Conservation (phyloP, 2,113 vertebrate genomes). For the Micronycteris hirsuta region DNA sequence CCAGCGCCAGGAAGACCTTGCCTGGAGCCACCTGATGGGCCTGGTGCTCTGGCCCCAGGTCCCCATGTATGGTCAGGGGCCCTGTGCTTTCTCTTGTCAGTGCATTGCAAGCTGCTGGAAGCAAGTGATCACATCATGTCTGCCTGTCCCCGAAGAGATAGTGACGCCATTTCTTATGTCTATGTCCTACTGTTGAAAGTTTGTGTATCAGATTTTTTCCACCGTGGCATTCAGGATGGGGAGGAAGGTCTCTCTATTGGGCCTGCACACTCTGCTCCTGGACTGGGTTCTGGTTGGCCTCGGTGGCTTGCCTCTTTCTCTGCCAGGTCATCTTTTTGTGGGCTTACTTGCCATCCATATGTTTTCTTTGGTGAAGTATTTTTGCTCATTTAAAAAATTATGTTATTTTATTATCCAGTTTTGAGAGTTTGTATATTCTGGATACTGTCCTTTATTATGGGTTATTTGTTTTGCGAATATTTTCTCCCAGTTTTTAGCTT, state of each 20-base stretch:
- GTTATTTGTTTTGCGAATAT: no score
- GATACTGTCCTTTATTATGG: no score
- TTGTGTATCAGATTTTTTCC: not conserved
- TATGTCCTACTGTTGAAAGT: not conserved
- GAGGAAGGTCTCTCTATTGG: not conserved
- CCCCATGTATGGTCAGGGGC: not conserved
- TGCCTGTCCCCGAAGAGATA: not conserved
- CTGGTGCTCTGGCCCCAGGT: not conserved
- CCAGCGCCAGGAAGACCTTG: not conserved
- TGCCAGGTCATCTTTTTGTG: not conserved
- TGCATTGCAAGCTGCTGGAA: not conserved
- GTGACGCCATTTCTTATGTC: not conserved
- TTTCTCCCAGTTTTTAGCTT: no score
- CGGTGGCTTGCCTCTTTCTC: no score
- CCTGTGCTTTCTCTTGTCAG: not conserved
- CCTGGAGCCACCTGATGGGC: not conserved
- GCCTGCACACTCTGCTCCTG: fast-evolving
- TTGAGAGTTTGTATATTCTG: not conserved
- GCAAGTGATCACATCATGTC: not conserved
- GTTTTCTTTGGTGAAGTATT: not conserved
- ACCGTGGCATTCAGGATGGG: not conserved
- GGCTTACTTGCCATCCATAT: not conserved
- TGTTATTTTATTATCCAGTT: not conserved
- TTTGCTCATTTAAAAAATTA: not conserved
- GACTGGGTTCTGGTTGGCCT: not conserved